Conservation (phyloP, 2,797 vertebrate species). For the Oreochromis grahami region DNA sequence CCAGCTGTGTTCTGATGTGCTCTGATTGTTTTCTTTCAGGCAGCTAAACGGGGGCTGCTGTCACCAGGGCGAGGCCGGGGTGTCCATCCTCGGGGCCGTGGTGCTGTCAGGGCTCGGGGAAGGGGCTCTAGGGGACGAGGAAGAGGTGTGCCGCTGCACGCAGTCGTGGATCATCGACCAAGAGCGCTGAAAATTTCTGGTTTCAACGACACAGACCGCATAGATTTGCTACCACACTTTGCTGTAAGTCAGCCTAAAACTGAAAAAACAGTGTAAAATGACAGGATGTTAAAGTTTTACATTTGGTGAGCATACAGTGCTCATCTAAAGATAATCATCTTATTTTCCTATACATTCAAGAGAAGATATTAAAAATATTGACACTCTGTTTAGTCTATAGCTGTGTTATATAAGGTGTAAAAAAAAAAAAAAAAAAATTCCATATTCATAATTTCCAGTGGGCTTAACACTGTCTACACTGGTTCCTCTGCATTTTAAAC, state of each 20-base stretch:
- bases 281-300: background rate
- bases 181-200: constrained; percentile 88
- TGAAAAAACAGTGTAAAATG: background rate
- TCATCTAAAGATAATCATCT: background rate
- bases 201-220: constrained; percentile 85
- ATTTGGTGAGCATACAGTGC: background rate
- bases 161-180: constrained; percentile 91
- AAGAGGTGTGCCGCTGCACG: constrained; percentile 80
- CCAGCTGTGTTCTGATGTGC: background rate
- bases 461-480: background rate
- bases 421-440: background rate
- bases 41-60: constrained; percentile 93
- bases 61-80: constrained; percentile 86
- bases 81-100: constrained; percentile 78
- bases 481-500: background rate
- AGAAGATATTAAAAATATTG: background rate
- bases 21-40: constrained; percentile 67
- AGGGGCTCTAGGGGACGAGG: constrained; percentile 83
- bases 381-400: background rate
- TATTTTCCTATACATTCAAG: background rate
- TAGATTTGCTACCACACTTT: constrained; percentile 94
- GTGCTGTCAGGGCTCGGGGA: constrained; percentile 82
- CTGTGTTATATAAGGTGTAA: background rate
- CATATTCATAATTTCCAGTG: background rate
- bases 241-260: constrained; percentile 82